Conservation (phyloP, 2,888 invertebrate species). For the Cataglyphis rosenhaueri region DNA sequence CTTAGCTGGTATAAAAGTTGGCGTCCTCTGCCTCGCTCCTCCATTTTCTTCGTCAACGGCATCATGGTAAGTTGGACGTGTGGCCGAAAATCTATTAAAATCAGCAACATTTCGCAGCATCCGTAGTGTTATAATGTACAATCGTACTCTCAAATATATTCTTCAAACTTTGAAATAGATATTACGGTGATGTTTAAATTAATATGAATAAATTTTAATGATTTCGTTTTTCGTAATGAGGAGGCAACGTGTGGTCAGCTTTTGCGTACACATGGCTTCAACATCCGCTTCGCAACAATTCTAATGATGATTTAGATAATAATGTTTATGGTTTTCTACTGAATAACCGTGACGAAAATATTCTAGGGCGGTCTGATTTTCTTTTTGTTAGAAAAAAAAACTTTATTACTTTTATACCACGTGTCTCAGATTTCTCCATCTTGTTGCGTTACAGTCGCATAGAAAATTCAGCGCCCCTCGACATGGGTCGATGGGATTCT, state of each 20-base stretch:
- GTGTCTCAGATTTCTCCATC: conserved; percentile 2
- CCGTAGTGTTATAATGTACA: neutral
- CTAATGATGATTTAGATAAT: conserved; percentile 89
- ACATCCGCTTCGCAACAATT: neutral
- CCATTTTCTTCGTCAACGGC: conserved; percentile 77
- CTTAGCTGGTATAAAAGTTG: neutral
- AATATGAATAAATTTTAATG: neutral
- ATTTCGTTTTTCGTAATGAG: neutral
- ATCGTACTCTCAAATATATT: neutral
- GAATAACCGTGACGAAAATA: conserved; percentile 88
- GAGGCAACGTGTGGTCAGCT: neutral
- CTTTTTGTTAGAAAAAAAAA: conserved; percentile 36
- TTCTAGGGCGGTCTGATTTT: conserved; percentile 92
- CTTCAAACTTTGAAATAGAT: neutral
- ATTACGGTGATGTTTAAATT: neutral
- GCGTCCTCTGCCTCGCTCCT: conserved; percentile 53
- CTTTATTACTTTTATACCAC: conserved; percentile 9
- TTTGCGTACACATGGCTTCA: neutral
- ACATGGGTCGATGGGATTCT: conserved; percentile 99
- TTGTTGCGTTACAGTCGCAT: conserved; percentile 92
- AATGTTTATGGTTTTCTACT: conserved; percentile 90
- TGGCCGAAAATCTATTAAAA: conserved; percentile 58
- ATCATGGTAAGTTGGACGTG: conserved; percentile 75
- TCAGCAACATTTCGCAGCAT: conserved; percentile 55
- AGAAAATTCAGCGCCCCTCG: conserved; percentile 99